Conservation (phyloP, 2,888 invertebrate species). For the Drosophila subquinaria region DNA sequence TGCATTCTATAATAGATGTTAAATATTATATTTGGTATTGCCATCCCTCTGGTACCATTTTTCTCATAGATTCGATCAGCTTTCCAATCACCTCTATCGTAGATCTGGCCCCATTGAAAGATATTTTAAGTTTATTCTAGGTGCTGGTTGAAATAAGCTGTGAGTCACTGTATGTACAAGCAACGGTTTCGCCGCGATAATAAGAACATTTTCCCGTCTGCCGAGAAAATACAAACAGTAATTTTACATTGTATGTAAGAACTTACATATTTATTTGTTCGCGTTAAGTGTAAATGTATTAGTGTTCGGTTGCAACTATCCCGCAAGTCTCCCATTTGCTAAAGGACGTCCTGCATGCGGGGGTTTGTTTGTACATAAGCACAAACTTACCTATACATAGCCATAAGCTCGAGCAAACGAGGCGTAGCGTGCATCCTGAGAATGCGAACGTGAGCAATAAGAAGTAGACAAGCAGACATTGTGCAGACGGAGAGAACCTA, state of each 20-base stretch:
- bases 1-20: too few species aligned
- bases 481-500: conserved; percentile 16
- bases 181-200: conserved; percentile 22
- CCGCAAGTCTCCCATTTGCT: conserved; percentile 12
- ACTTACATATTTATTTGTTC: neutral
- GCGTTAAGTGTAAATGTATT: neutral
- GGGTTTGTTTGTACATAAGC: neutral
- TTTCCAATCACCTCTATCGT: too few species aligned
- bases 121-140: too few species aligned
- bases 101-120: too few species aligned
- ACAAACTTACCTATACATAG: conserved; percentile 1
- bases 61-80: too few species aligned
- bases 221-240: too few species aligned
- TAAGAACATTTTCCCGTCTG: conserved; percentile 52
- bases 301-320: conserved; percentile 1
- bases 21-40: too few species aligned
- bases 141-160: neutral
- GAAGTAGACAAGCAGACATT: conserved; percentile 54
- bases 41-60: too few species aligned
- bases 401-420: conserved; percentile 23
- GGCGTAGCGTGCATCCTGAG: conserved; percentile 52
- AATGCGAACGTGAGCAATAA: conserved; percentile 64
- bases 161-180: neutral
- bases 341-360: neutral
- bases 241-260: neutral